Evolutionary conservation across 1,140 invertebrate species (phyloP).

Genomic region (Drosophila subpulchrella): DNA sequence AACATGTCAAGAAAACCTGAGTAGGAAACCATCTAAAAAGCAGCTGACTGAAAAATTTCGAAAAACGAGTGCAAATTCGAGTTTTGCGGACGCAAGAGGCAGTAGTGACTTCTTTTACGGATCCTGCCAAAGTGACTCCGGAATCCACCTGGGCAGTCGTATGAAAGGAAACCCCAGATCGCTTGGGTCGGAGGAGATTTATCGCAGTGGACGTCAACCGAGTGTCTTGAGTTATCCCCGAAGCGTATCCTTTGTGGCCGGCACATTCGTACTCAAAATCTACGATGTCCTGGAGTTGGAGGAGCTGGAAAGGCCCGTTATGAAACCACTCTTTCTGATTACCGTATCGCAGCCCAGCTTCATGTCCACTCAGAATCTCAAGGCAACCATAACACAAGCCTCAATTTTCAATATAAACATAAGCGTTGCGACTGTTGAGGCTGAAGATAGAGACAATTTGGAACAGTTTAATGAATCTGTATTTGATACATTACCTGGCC

Average conservation of each 20-base stretch:
- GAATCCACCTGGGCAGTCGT: constrained; percentile 45
- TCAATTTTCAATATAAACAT: constrained; percentile 77
- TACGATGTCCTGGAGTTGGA: constrained; percentile 56
- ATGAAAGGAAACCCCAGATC: background rate
- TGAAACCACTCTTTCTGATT: constrained; percentile 53
- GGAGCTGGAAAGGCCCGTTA: constrained; percentile 6
- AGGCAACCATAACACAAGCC: constrained; percentile 47
- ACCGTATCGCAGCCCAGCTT: constrained; percentile 78
- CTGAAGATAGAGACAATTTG: background rate
- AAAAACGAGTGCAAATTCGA: background rate
- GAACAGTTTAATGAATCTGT: constrained; percentile 49
- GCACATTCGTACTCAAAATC: constrained; percentile 65
- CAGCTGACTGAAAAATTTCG: background rate
- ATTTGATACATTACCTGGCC: constrained; percentile 69
- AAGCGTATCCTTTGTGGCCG: constrained; percentile 77
- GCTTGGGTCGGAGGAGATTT: background rate
- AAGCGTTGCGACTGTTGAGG: constrained; percentile 11
- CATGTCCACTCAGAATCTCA: constrained; percentile 61
- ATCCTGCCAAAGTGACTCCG: constrained; percentile 61
- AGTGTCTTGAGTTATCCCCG: constrained; percentile 41
- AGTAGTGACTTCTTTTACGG: constrained; percentile 32
- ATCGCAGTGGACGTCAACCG: background rate
- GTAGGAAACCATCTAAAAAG: background rate
- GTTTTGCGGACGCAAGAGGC: constrained; percentile 30
- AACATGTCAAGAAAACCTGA: background rate